A percentile compares a stretch with the other conserved stretches of the same genome.
These are phyloP conservation scores for Dastarcus helophoroides DNA, from an alignment of 2,888 invertebrate genomes.

Conservation along the genomic window DNA sequence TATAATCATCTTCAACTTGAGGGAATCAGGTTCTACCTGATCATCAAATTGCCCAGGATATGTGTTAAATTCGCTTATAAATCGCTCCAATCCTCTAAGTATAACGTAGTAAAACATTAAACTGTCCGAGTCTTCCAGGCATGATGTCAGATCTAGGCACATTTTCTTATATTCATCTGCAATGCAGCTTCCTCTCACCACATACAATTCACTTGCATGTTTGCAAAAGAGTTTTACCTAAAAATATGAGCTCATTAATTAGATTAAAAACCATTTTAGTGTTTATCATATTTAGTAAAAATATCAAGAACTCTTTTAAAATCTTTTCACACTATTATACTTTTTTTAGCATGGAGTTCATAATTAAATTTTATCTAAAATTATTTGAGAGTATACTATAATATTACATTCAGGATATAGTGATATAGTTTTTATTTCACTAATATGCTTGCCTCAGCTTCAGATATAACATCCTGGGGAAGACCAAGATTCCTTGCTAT, in stretches of 20 bases:
- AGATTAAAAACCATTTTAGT: no score
- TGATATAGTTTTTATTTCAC: no score
- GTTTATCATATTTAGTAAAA: no score
- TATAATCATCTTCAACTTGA: constrained; percentile 62
- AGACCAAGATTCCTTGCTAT: constrained; percentile 68
- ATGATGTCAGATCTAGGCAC: constrained; percentile 28
- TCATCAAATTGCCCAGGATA: constrained; percentile 80
- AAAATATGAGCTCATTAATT: constrained; percentile 14
- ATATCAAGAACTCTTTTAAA: no score
- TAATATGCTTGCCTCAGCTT: constrained; percentile 58
- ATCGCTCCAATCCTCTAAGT: constrained; percentile 81
- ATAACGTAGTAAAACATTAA: constrained; percentile 85
- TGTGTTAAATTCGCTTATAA: constrained; percentile 75
- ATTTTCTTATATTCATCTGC: constrained; percentile 63
- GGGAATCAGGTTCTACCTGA: constrained; percentile 82
- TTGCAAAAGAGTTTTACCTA: constrained; percentile 75
- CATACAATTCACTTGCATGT: constrained; percentile 69
- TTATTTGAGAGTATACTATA: no score
- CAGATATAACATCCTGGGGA: constrained; percentile 60
- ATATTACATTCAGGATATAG: no score
- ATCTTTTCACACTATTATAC: no score
- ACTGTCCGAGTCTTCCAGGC: constrained; percentile 69
- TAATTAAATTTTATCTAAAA: no score
- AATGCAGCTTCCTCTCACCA: constrained; percentile 69
- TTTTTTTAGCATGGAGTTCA: no score